Percentiles rank a stretch among this genome's conserved stretches.
Conservation (phyloP, 2,797 vertebrate species). For the Aeoliscus strigatus region DNA sequence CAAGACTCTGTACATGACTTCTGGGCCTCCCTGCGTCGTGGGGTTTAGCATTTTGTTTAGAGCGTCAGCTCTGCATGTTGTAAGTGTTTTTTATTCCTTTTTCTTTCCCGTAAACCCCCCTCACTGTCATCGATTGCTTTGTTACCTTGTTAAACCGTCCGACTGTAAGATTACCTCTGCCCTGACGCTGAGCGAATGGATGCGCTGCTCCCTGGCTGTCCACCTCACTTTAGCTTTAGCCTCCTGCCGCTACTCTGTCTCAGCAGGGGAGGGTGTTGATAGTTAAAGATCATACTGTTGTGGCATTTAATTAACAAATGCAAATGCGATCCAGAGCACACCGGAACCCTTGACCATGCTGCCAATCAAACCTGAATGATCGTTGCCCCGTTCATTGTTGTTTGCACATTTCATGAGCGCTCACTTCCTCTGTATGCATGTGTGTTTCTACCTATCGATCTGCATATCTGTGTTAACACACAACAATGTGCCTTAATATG, state of each 20-base stretch:
- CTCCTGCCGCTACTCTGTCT: constrained; percentile 11
- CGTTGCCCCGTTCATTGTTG: constrained; percentile 36
- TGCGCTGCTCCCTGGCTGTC: constrained; percentile 49
- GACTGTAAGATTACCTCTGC: constrained; percentile 37
- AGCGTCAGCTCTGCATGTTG: constrained; percentile 10
- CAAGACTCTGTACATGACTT: constrained; percentile 6
- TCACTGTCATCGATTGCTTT: constrained; percentile 36
- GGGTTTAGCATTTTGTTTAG: constrained; percentile 28
- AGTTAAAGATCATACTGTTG: constrained; percentile 75
- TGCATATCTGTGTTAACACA: constrained; percentile 30
- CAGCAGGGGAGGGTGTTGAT: constrained; percentile 61
- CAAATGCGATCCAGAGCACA: constrained; percentile 69
- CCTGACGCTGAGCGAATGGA: constrained; percentile 36
- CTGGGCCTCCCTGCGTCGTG: constrained; percentile 7
- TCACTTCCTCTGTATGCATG: constrained; percentile 11
- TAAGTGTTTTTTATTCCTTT: constrained; percentile 9
- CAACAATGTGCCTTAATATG: constrained; percentile 57
- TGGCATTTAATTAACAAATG: constrained; percentile 80
- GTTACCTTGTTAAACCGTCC: constrained; percentile 50
- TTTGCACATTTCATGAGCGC: constrained; percentile 17
- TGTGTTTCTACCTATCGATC: constrained; percentile 20
- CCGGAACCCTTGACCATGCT: constrained; percentile 66
- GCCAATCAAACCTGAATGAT: constrained; percentile 65
- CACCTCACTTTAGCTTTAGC: constrained; percentile 54
- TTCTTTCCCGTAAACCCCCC: constrained; percentile 17